Evolutionary conservation across 2,113 vertebrate genomes (phyloP).

Genomic region (Dryoscopus gambensis): DNA sequence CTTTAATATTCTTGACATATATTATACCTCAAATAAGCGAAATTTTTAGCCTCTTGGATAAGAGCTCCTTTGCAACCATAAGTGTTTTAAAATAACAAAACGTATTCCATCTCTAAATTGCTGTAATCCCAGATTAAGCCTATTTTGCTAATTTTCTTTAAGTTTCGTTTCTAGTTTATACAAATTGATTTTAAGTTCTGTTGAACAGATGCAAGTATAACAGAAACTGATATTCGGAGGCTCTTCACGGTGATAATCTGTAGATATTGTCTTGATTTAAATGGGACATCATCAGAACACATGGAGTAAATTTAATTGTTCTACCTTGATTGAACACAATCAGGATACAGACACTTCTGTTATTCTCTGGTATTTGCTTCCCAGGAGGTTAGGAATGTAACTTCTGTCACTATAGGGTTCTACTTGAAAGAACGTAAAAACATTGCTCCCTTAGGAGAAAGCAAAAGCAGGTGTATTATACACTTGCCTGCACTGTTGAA

Average conservation of each 20-base stretch:
- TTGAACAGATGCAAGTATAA: conserved; percentile 55
- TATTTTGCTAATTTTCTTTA: not conserved
- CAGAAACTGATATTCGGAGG: conserved; percentile 16
- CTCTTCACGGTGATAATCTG: conserved; percentile 38
- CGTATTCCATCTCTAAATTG: not conserved
- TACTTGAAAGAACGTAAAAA: conserved; percentile 38
- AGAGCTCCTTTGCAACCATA: not conserved
- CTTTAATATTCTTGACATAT: not conserved
- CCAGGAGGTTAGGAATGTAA: conserved; percentile 7
- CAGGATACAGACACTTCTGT: conserved; percentile 46
- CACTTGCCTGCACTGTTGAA: conserved; percentile 33
- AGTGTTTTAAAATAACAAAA: conserved; percentile 3
- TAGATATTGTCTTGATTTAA: conserved; percentile 63
- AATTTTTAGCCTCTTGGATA: not conserved
- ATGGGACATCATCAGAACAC: conserved; percentile 60
- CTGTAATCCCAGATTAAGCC: not conserved
- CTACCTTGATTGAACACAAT: conserved; percentile 52
- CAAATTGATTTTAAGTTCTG: not conserved
- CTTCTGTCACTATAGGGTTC: conserved; percentile 30
- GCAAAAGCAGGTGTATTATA: conserved; percentile 49
- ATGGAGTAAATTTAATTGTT: conserved; percentile 67
- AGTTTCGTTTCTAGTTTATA: not conserved
- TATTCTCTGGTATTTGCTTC: conserved; percentile 46
- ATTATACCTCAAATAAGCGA: not conserved
- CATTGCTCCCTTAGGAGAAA: conserved; percentile 35